These are phyloP conservation scores for Zaprionus tsacasi DNA, from an alignment of 1,140 invertebrate species.

Conservation along the genomic window DNA sequence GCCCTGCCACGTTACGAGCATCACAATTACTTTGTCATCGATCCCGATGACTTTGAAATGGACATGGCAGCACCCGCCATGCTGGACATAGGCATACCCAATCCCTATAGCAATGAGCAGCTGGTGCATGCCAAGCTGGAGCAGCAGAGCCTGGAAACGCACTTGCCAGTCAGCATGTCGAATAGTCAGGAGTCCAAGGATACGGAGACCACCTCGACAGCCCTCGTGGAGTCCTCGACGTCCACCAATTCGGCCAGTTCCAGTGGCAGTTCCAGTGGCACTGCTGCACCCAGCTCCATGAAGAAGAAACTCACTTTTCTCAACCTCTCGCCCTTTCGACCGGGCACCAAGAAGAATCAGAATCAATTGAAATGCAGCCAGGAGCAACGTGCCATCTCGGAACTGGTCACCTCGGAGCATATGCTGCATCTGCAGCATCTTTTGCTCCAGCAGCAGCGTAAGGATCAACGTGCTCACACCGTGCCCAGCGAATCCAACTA, in stretches of 20 bases:
- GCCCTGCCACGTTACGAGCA: constrained; percentile 67
- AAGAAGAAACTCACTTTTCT: constrained; percentile 75
- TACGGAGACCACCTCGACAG: constrained; percentile 78
- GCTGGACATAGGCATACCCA: constrained; percentile 76
- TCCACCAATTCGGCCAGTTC: constrained; percentile 72
- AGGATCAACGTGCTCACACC: constrained; percentile 69
- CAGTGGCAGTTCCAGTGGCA: constrained; percentile 49
- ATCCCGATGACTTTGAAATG: constrained; percentile 68
- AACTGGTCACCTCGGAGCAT: constrained; percentile 72
- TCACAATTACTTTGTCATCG: constrained; percentile 83
- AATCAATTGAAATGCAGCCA: constrained; percentile 11
- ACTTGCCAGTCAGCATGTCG: constrained; percentile 66
- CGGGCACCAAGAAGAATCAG: constrained; percentile 41
- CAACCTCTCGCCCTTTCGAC: constrained; percentile 76
- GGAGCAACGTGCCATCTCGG: constrained; percentile 68
- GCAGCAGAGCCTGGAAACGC: constrained; percentile 60
- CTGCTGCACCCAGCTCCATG: constrained; percentile 47
- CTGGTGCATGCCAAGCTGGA: constrained; percentile 73
- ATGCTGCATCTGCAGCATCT: constrained; percentile 76
- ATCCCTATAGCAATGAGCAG: constrained; percentile 77
- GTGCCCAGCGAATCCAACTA: constrained; percentile 83
- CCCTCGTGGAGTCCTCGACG: constrained; percentile 75
- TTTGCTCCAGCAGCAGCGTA: constrained; percentile 57
- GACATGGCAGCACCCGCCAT: constrained; percentile 28
- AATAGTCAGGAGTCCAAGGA: constrained; percentile 82